These are phyloP conservation scores for Drosophila nr. perissopoda DNA, from an alignment of 2,888 invertebrate species.

Conservation along the genomic window DNA sequence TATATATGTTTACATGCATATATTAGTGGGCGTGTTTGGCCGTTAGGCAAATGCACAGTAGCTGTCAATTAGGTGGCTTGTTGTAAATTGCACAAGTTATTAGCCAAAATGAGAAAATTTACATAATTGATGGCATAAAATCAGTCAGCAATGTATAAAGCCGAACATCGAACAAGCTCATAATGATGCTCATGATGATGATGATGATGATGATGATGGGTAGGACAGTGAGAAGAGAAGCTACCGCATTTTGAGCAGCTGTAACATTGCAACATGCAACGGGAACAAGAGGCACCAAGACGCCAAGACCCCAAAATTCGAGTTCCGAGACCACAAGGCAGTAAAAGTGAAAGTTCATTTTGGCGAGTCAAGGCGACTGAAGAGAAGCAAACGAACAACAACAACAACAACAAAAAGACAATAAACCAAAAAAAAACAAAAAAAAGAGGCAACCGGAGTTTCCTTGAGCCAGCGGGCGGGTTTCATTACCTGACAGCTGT, in stretches of 20 bases:
- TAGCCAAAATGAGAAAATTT: conserved; percentile 67
- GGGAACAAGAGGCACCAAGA: conserved; percentile 36
- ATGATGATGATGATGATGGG: conserved; percentile 10
- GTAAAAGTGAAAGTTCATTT: conserved; percentile 81
- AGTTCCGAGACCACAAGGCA: conserved; percentile 34
- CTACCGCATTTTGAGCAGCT: conserved; percentile 15
- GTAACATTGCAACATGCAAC: conserved; percentile 55
- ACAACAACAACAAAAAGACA: conserved; percentile 31
- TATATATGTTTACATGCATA: conserved; percentile 6
- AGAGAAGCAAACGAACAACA: conserved; percentile 9
- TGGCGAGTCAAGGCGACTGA: conserved; percentile 72
- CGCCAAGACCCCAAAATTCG: conserved; percentile 3
- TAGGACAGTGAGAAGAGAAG: conserved; percentile 2
- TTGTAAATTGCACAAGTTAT: conserved; percentile 74
- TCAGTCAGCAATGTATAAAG: conserved; percentile 32
- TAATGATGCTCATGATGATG: conserved; percentile 2
- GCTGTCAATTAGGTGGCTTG: conserved; percentile 71
- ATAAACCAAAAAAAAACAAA: conserved; percentile 7
- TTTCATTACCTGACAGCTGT: conserved; percentile 71
- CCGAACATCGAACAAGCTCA: conserved; percentile 3
- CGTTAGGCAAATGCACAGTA: conserved; percentile 55
- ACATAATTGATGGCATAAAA: conserved; percentile 79
- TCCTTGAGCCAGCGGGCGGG: conserved; percentile 77
- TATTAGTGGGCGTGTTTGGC: conserved; percentile 21
- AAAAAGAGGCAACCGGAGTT: conserved; percentile 55